Percentiles rank a stretch among this genome's conserved stretches.
Evolutionary conservation across 2,797 vertebrate species (phyloP).

Genomic region (Momotus momota): DNA sequence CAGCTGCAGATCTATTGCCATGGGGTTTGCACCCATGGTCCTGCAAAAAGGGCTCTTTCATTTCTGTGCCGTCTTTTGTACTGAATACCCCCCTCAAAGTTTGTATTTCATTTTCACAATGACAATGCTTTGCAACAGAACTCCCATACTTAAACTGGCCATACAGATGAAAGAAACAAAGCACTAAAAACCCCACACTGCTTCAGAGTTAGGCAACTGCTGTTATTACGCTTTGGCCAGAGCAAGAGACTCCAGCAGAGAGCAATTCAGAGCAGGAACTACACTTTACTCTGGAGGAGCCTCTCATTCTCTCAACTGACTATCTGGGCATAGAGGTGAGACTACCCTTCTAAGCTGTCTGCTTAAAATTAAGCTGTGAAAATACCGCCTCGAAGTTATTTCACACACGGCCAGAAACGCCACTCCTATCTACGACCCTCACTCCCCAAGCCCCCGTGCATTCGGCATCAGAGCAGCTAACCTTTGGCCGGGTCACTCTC

Average conservation of each 20-base stretch:
- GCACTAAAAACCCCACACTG: background rate
- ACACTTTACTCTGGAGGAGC: background rate
- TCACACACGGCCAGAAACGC: background rate
- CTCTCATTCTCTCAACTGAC: background rate
- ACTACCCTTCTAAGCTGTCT: background rate
- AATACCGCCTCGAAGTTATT: background rate
- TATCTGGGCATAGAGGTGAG: background rate
- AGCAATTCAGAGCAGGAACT: background rate
- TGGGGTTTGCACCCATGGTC: background rate
- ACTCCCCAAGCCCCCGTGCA: background rate
- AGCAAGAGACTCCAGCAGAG: background rate
- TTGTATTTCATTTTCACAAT: background rate
- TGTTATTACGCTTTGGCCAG: background rate
- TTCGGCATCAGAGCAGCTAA: background rate
- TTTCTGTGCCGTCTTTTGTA: background rate
- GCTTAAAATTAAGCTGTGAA: background rate
- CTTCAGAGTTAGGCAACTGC: background rate
- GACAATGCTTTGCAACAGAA: background rate
- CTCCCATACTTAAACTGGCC: background rate
- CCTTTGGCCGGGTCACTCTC: rapidly evolving
- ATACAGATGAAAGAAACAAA: background rate
- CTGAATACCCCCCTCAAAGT: background rate
- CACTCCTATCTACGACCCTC: background rate
- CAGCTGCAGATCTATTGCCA: background rate
- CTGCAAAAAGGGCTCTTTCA: background rate